Conservation (phyloP, 2,797 vertebrate species). For the Borostomias antarcticus region DNA sequence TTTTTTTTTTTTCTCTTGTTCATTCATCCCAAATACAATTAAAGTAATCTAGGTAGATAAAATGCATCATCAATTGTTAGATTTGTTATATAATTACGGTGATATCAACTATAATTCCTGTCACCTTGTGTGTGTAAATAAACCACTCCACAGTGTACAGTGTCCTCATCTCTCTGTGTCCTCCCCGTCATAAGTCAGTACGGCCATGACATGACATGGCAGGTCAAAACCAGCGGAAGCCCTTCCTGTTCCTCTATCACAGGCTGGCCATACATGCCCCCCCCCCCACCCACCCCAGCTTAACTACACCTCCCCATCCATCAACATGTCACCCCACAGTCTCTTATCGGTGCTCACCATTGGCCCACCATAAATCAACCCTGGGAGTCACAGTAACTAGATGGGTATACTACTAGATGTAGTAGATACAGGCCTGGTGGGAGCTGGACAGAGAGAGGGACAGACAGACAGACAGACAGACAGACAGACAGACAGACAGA, state of each 20-base stretch:
- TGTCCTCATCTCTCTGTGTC: background rate
- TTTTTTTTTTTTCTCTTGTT: no score
- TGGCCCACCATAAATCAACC: constrained; percentile 49
- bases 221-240: background rate
- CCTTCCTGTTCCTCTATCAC: constrained; percentile 13
- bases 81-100: no score
- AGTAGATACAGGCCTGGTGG: no score
- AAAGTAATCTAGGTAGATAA: no score
- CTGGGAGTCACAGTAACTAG: constrained; percentile 23
- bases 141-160: background rate
- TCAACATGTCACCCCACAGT: constrained; percentile 37
- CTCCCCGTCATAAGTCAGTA: background rate
- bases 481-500: background rate
- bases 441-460: constrained; percentile 16
- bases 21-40: no score
- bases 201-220: background rate
- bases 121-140: no score
- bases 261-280: no score
- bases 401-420: no score
- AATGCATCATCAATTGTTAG: no score
- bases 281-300: constrained; percentile 16
- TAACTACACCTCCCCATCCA: constrained; percentile 37
- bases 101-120: no score
- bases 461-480: constrained; percentile 1
- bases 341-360: constrained; percentile 42